phyloP scores from a whole-genome alignment of 2,113 vertebrate genomes.

The Montifringilla adamsi region DNA sequence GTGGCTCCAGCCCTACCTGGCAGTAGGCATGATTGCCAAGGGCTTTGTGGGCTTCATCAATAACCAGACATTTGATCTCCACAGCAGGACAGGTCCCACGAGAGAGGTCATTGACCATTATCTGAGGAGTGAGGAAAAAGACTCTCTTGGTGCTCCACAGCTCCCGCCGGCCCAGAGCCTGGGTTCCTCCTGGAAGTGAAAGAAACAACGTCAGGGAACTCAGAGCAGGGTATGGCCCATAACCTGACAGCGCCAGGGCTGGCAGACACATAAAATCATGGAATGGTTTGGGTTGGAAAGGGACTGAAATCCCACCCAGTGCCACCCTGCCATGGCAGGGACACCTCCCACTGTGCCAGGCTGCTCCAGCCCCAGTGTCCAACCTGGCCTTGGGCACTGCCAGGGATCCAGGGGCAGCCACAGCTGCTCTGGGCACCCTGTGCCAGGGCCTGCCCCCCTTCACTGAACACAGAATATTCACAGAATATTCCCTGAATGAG shows the following conservation, averaged over 20 bases:
- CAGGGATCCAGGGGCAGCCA: neutral
- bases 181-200: constrained; percentile 79
- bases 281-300: neutral
- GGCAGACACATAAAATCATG: neutral
- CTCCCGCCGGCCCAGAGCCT: constrained; percentile 79
- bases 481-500: neutral
- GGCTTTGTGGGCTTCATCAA: constrained; percentile 96
- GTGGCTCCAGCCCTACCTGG: constrained; percentile 75
- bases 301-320: no score
- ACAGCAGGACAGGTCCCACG: constrained; percentile 84
- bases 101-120: constrained; percentile 94
- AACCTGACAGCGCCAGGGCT: rapidly evolving
- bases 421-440: neutral
- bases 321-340: no score
- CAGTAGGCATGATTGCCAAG: constrained; percentile 95
- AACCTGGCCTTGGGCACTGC: neutral
- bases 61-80: constrained; percentile 89
- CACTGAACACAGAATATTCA: neutral
- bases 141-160: constrained; percentile 84
- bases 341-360: no score
- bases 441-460: no score
- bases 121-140: constrained; percentile 94
- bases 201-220: rapidly evolving
- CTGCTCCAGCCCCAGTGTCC: neutral
- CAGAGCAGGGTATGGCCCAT: neutral